Evolutionary conservation across 2,113 vertebrate genomes (phyloP).

Genomic region (Cyphomyrus discorhynchus): DNA sequence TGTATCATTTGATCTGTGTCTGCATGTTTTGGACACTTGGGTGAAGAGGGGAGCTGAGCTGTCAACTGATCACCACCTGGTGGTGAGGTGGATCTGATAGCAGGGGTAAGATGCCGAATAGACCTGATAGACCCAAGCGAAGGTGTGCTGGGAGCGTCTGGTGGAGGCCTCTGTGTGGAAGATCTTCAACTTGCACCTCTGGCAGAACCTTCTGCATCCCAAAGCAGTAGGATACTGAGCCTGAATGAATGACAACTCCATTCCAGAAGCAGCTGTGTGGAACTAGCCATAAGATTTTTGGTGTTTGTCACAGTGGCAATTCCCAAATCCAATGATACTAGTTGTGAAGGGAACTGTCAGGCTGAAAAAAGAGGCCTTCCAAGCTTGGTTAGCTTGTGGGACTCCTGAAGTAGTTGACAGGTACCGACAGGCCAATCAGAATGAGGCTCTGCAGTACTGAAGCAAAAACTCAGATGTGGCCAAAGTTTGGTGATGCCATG

Average conservation of each 20-base stretch:
- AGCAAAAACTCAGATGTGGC: neutral
- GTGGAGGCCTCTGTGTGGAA: neutral
- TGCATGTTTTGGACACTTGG: neutral
- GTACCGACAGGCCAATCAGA: neutral
- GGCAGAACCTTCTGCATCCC: neutral
- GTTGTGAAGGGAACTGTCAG: neutral
- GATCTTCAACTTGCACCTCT: neutral
- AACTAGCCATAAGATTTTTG: neutral
- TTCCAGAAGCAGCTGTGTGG: neutral
- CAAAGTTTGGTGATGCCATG: neutral
- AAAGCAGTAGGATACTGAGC: neutral
- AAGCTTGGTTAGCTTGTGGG: neutral
- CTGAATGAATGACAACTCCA: neutral
- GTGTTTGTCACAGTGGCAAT: neutral
- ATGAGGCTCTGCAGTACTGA: neutral
- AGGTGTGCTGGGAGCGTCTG: neutral
- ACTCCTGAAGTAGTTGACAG: neutral
- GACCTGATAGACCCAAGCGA: neutral
- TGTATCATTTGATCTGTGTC: neutral
- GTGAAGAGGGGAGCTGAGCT: neutral
- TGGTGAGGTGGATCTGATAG: neutral
- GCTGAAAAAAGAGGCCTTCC: neutral
- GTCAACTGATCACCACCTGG: neutral
- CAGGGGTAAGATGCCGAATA: neutral
- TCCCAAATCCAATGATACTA: neutral